Base-by-base conservation (phyloP, 2,113 vertebrate species). In the Actinemys pallida region DNA sequence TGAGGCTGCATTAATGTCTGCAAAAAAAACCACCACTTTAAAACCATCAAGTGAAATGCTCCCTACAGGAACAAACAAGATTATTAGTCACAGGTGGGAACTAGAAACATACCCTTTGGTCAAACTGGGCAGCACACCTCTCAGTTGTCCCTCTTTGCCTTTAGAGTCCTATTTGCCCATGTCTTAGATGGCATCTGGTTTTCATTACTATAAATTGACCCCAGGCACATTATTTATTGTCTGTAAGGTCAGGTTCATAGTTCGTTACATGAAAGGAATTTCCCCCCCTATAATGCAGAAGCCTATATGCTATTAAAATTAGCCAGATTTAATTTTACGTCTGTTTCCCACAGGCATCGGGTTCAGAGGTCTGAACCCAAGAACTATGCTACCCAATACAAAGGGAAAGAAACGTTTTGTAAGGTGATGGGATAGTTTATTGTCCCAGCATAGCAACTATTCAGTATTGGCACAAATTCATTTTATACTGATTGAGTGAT, bases 81-180 rank as follows among this genome's bases (percentile, higher is more conserved):
- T 87, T 83, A n/a, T 53, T 53, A 9, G 29, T 25, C 69, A 49
- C 12, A 19, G 57, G 54, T 24, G 16, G 59, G 86, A 20, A 22
- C 20, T 5, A 42, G n/a, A 19, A 75, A 75, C 69, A 75, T 42
- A 65, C 65, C 0, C 1, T 6, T 93, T 75, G 62, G 53, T 0
- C 0, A 10, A 1, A n/a, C 50, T 53, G 57, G 65, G 31, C 19
- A 69, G 65, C 31, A n/a, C 6, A 8, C 35, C 65, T 75, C n/a
- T n/a, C 69, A 20, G 20, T 20, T 39, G 69, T 75, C 69, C 20
- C 20, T 42, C 69, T 19, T 75, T 42, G 10, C 69, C 24, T 69
- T 29, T 35, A 14, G 62, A 29, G 11, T 65, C 31, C 31, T 65
- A 35, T 35, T 29, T 65, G 54, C 54, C 12, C 57, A 65, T 8